phyloP scores from a whole-genome alignment of 2,888 invertebrate genomes.

The Folsomia candida region DNA sequence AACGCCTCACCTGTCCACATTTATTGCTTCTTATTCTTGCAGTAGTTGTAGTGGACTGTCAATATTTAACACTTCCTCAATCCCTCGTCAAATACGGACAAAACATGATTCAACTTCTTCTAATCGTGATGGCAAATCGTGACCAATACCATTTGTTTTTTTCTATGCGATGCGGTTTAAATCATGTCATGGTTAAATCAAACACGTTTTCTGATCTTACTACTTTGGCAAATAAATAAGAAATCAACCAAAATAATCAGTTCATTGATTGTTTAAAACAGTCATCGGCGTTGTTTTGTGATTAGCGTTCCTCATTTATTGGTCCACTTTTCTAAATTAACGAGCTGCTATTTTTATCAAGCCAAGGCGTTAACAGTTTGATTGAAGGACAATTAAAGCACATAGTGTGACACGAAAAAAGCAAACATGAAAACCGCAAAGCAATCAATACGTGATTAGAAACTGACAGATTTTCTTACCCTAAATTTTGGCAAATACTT shows the following conservation, averaged over 20 bases:
- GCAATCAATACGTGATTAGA: too few relatives aligned
- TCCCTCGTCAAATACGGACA: too few relatives aligned
- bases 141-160: neutral
- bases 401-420: neutral
- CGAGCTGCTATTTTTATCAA: neutral
- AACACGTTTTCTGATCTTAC: neutral
- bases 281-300: neutral
- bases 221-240: neutral
- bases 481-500: slow-evolving; percentile 67
- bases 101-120: neutral
- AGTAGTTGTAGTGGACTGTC: too few relatives aligned
- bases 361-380: neutral
- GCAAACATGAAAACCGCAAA: too few relatives aligned
- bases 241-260: neutral
- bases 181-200: neutral
- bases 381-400: neutral
- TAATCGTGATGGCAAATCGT: neutral
- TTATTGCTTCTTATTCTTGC: too few relatives aligned
- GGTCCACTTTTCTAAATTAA: neutral
- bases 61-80: neutral
- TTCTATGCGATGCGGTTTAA: neutral
- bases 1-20: too few relatives aligned
- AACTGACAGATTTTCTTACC: slow-evolving; percentile 58
- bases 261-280: neutral
- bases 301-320: neutral